Conservation (phyloP, 2,113 vertebrate species). For the Epinephelus moara region DNA sequence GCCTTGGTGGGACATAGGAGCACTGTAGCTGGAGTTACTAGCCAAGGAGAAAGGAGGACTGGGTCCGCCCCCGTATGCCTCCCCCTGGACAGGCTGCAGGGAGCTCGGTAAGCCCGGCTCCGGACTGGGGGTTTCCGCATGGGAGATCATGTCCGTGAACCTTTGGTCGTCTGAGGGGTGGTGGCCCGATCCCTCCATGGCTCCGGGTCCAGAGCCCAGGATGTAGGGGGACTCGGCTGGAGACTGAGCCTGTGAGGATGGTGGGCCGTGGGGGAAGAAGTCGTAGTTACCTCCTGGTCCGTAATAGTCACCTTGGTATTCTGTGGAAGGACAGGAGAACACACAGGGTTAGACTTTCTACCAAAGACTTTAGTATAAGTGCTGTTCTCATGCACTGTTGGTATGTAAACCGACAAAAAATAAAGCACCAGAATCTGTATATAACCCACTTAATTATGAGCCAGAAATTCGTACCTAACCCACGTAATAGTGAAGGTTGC, state of each 20-base stretch:
- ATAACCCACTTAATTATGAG: too few species aligned
- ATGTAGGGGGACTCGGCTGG: constrained; percentile 96
- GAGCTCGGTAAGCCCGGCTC: constrained; percentile 93
- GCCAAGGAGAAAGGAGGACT: constrained; percentile 96
- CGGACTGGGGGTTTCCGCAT: constrained; percentile 95
- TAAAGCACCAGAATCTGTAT: too few species aligned
- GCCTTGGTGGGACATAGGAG: constrained; percentile 93
- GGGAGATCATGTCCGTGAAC: constrained; percentile 99
- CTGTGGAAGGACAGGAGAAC: constrained; percentile 74
- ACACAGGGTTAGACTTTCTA: constrained; percentile 29
- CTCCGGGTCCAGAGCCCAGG: constrained; percentile 90
- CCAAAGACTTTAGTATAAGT: constrained; percentile 3
- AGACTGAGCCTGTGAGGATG: constrained; percentile 95
- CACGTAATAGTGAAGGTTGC: too few species aligned
- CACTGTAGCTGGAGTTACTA: constrained; percentile 94
- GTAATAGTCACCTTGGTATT: constrained; percentile 98
- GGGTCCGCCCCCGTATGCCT: constrained; percentile 94
- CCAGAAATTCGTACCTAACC: too few species aligned
- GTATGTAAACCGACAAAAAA: too few species aligned
- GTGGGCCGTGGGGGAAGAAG: constrained; percentile 97
- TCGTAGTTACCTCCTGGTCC: constrained; percentile 94
- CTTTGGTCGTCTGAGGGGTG: constrained; percentile 96
- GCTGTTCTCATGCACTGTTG: too few species aligned
- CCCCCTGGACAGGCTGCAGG: constrained; percentile 92
- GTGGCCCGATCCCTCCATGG: constrained; percentile 92